Percentiles rank a stretch among this genome's conserved stretches.
Evolutionary conservation across 2,113 vertebrate genomes (phyloP).

Genomic region (Albula goreensis): DNA sequence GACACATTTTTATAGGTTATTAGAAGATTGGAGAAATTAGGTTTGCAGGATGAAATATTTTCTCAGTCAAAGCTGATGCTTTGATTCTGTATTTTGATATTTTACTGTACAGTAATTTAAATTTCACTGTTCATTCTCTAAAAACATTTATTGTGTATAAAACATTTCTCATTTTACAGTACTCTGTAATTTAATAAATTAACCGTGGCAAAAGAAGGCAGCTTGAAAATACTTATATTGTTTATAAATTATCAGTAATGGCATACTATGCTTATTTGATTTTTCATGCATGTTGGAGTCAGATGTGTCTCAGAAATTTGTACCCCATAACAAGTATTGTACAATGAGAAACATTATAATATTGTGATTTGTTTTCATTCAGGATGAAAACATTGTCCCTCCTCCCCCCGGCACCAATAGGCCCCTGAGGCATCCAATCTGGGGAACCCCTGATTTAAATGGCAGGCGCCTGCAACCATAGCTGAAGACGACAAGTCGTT

Average conservation of each 20-base stretch:
- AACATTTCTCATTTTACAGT: not conserved
- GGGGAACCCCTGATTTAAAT: not conserved
- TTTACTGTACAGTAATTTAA: not conserved
- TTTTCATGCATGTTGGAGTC: too few relatives aligned
- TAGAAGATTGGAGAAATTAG: not conserved
- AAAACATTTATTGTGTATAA: not conserved
- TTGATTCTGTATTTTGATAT: not conserved
- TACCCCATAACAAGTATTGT: not conserved
- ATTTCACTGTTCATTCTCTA: not conserved
- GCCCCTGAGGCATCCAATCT: not conserved
- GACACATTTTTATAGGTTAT: not conserved
- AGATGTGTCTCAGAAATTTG: not conserved
- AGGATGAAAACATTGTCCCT: not conserved
- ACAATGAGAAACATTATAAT: not conserved
- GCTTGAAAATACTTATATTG: not conserved
- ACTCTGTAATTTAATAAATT: not conserved
- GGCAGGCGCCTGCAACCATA: not conserved
- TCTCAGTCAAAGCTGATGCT: not conserved
- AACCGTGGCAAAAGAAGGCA: not conserved
- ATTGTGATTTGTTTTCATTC: not conserved
- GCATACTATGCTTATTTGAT: not conserved
- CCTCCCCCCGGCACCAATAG: not conserved
- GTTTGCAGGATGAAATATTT: not conserved
- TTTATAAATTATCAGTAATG: not conserved
- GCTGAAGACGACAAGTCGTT: conserved; percentile 27